Evolutionary conservation across 1,140 invertebrate genomes (phyloP), one percentile per base, ranked within the genome.

Genomic region (Arctopsyche grandis): DNA sequence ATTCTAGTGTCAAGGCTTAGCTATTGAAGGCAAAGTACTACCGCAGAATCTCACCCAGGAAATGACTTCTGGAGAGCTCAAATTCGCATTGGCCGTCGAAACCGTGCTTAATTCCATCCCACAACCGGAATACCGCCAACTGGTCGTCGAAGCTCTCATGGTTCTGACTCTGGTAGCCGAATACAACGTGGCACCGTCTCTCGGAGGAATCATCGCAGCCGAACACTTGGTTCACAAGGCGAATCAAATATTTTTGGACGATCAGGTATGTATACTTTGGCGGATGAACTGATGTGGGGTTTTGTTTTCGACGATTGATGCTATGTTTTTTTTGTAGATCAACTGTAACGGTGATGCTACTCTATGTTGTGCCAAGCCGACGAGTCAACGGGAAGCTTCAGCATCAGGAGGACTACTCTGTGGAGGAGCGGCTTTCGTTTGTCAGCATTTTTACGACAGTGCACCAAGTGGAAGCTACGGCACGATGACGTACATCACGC

Each of bases 41-140:
- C 94, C 93, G 70, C 95, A 97, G 84, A 95, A 93, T 88, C 89
- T 98, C 22, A 99, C 97, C 0, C 95, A 97, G 89, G 97, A 99
- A 92, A 99, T 99, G 98, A 99, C 98, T 5, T 92, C 97, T 0
- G 97, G 97, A 43, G 99, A 99, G 87, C 89, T 99, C 78, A 99
- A 99, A 89, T 99, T 99, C 89, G 98, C 98, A 0, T 87, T 99
- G 9, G 96, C 97, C 79, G 97, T 99, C 0, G 99, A 99, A 87
- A 96, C 96, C n/a, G 96, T 98, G 5, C 88, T 99, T 22, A 99
- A 99, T 86, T 93, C 94, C 16, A 98, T 99, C 83, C 97, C 98
- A 0, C 96, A 99, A 86, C 98, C 99, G 9, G 98, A 99, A 87
- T 99, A 99, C 88, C 91, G 99, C 52, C 99, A 99, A 86, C 86